Conservation (phyloP, 53 echinoderm and acorn worm genomes). For the Paracentrotus lividus region DNA sequence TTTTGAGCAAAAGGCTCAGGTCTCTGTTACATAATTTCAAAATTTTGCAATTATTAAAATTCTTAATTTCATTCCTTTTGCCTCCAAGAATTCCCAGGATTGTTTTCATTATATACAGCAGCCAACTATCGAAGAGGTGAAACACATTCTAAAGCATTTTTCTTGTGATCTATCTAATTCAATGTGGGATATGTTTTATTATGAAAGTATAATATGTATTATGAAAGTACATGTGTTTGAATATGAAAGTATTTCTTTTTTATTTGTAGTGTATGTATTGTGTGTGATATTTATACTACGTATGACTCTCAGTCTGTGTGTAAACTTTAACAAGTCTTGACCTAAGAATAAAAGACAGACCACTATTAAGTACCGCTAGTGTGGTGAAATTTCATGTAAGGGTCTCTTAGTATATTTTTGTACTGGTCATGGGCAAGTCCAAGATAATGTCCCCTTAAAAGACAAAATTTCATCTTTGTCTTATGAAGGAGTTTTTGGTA, state of each 20-base stretch:
- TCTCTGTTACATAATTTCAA: too few species aligned
- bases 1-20: too few species aligned
- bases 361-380: too few species aligned
- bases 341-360: too few species aligned
- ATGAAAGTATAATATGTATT: neutral
- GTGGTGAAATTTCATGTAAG: too few species aligned
- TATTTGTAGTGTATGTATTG: neutral
- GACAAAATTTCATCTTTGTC: too few species aligned
- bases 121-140: slow-evolving; percentile 40
- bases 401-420: too few species aligned
- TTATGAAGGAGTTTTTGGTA: too few species aligned
- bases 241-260: too few species aligned
- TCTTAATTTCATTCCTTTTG: neutral
- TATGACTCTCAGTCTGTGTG: neutral
- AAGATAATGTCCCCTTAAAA: too few species aligned
- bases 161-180: neutral
- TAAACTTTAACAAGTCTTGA: neutral
- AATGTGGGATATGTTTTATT: neutral
- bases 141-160: neutral
- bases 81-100: slow-evolving; percentile 34
- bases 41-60: neutral
- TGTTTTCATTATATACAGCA: slow-evolving; percentile 17
- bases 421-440: too few species aligned
- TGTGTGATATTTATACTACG: neutral
- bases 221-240: too few species aligned